A percentile compares a stretch with the other conserved stretches of the same genome.
These are phyloP conservation scores for Podarcis cretensis DNA, from an alignment of 2,113 vertebrate species.

Conservation along the genomic window DNA sequence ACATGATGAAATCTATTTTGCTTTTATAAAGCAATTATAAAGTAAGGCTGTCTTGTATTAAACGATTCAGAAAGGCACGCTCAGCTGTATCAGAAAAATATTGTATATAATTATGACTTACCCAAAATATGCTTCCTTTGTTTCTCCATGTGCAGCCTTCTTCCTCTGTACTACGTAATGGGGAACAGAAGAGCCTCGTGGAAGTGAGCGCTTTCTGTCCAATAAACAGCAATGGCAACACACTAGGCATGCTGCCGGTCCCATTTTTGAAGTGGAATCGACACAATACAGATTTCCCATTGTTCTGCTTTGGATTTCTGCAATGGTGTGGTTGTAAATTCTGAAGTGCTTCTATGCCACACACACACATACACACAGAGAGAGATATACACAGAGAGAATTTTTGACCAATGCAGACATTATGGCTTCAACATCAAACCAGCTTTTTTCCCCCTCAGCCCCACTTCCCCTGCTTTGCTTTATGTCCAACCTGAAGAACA, in stretches of 20 bases:
- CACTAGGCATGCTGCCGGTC: background rate
- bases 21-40: conserved; percentile 9
- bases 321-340: too few relatives aligned
- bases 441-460: too few relatives aligned
- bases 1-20: conserved; percentile 28
- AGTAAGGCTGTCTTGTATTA: conserved; percentile 12
- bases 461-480: too few relatives aligned
- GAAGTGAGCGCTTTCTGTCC: background rate
- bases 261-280: background rate
- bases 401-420: too few relatives aligned
- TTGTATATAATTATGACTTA: conserved; percentile 23
- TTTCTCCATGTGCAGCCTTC: background rate
- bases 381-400: too few relatives aligned
- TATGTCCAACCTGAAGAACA: too few relatives aligned
- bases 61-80: background rate
- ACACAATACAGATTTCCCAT: too few relatives aligned
- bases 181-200: background rate
- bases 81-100: background rate
- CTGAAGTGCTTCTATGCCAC: too few relatives aligned
- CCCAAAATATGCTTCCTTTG: background rate
- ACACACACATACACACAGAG: too few relatives aligned
- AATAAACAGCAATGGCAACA: background rate
- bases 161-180: background rate
- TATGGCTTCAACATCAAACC: too few relatives aligned
- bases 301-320: too few relatives aligned